phyloP scores from a whole-genome alignment of 2,888 invertebrate genomes.

The Lysandra coridon region DNA sequence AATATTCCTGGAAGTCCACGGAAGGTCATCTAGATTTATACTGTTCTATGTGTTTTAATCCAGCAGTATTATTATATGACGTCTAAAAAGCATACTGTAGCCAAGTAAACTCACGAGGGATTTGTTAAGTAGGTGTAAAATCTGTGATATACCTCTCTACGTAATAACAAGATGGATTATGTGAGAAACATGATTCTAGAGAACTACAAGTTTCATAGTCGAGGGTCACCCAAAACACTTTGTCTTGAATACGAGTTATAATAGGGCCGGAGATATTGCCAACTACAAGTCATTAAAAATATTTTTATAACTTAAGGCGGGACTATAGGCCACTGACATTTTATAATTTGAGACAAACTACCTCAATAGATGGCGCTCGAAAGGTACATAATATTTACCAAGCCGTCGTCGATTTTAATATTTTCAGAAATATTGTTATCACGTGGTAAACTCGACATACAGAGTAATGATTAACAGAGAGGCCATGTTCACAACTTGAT shows the following conservation, averaged over 20 bases:
- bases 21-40: too few species aligned
- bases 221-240: neutral
- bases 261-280: neutral
- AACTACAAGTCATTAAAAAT: neutral
- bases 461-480: too few species aligned
- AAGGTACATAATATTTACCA: too few species aligned
- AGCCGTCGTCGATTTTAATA: too few species aligned
- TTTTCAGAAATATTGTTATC: too few species aligned
- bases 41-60: neutral
- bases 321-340: too few species aligned
- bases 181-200: neutral
- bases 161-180: constrained; percentile 4
- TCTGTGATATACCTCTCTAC: neutral
- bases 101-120: neutral
- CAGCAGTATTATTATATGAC: neutral
- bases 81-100: neutral
- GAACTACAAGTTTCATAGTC: neutral
- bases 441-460: too few species aligned
- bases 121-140: neutral
- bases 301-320: too few species aligned
- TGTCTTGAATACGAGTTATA: neutral
- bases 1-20: too few species aligned
- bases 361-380: too few species aligned
- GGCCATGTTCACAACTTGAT: too few species aligned
- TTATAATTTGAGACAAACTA: too few species aligned